A percentile compares a stretch with the other conserved stretches of the same genome.
These are phyloP conservation scores for Pan troglodytes DNA, from an alignment of 2,113 vertebrate species.

Conservation along the genomic window DNA sequence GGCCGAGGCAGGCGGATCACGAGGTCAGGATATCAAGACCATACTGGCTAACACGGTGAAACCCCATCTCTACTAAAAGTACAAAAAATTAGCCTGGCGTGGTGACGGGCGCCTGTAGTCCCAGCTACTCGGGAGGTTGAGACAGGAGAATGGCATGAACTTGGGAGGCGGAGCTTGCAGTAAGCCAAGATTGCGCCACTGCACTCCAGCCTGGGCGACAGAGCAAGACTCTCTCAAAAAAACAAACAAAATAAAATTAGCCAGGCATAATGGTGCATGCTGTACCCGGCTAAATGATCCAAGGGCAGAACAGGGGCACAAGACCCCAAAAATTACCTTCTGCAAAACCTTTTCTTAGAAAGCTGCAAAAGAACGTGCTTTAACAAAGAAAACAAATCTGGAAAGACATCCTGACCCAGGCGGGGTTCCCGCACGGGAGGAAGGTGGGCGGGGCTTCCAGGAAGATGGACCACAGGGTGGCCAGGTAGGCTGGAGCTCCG, in stretches of 20 bases:
- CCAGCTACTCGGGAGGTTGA: not conserved
- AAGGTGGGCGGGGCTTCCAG: not conserved
- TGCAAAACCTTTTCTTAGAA: not conserved
- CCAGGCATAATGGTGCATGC: too few relatives aligned
- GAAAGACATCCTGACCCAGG: not conserved
- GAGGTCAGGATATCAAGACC: too few relatives aligned
- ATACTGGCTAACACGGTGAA: too few relatives aligned
- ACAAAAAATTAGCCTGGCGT: too few relatives aligned
- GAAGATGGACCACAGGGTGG: too few relatives aligned
- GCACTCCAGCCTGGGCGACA: not conserved
- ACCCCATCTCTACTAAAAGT: too few relatives aligned
- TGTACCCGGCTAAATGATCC: not conserved
- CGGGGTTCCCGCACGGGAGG: not conserved
- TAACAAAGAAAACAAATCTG: too few relatives aligned
- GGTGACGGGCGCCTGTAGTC: too few relatives aligned
- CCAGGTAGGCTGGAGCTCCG: too few relatives aligned
- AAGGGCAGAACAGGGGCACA: not conserved
- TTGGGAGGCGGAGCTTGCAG: too few relatives aligned
- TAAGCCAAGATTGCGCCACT: not conserved
- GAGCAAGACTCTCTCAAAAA: not conserved
- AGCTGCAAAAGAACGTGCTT: not conserved
- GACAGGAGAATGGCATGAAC: not conserved
- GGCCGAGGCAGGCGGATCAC: too few relatives aligned
- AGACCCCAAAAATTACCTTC: not conserved
- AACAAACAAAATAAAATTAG: not conserved